phyloP scores from a whole-genome alignment of 2,113 vertebrate genomes.

The Dinomys branickii region DNA sequence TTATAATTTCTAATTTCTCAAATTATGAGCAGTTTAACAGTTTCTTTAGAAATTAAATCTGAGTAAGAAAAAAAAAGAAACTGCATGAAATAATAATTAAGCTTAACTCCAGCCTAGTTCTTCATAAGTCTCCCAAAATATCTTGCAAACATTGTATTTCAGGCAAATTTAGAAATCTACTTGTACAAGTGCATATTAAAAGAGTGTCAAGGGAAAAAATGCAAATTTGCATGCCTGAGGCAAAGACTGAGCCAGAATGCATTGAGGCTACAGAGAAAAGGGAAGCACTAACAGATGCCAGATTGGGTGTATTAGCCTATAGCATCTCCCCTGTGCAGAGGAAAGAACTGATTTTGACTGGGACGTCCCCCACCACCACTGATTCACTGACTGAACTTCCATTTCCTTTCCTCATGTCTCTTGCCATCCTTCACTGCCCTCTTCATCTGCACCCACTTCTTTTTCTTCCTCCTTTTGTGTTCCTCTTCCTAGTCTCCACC shows the following conservation, averaged over 20 bases:
- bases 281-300: conserved; percentile 46
- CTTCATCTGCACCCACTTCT: background rate
- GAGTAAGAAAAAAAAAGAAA: background rate
- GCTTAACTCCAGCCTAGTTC: conserved; percentile 58
- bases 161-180: conserved; percentile 77
- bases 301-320: conserved; percentile 13
- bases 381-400: background rate
- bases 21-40: conserved; percentile 42
- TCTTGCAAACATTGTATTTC: conserved; percentile 72
- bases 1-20: conserved; percentile 68
- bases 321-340: background rate
- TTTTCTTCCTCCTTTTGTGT: background rate
- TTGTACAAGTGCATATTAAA: conserved; percentile 71
- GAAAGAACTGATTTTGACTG: background rate
- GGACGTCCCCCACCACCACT: background rate
- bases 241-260: conserved; percentile 62
- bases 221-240: conserved; percentile 78
- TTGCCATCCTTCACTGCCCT: background rate
- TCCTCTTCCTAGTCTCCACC: background rate
- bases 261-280: conserved; percentile 54
- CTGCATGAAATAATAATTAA: conserved; percentile 75
- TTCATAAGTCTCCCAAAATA: conserved; percentile 72
- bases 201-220: conserved; percentile 78
- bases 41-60: conserved; percentile 69
- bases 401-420: background rate